Base-by-base conservation (phyloP, 2,888 invertebrate genomes). In the Drosophila mimica region DNA sequence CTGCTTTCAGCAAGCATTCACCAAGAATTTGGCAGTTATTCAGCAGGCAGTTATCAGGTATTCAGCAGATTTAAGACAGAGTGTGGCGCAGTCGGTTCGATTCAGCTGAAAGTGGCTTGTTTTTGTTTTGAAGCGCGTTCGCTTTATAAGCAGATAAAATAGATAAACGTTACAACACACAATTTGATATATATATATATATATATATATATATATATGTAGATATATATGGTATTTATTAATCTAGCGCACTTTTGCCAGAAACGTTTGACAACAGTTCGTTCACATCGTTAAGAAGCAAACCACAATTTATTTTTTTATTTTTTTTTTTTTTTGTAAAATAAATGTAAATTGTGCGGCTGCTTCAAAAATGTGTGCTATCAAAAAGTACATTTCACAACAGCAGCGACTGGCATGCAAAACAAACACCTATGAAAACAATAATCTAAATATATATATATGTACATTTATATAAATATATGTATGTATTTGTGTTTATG, bases 261-360 rank as follows among this genome's bases (percentile, higher is more conserved):
- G 68, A 53, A 76, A 53, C 67, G 60, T 74, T 65, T 74, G 83
- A 81, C 90, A 88, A 81, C 90, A 88, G 87, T 87, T 90, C 88
- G 82, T 87, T 90, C 89, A 88, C 90, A 87, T 78, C 72, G 38
- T 30, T 54, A 63, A 70, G 70, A 65, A 74, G 25, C 57, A 74
- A 83, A 67, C 28, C 62, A 65, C 6, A 73, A 75, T 69, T 75
- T 61, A 53, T 52, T 58, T 58, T 64, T 65, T 66, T 61, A 43
- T 74, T 30, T 7, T 28, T 88, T 65, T 64, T 61, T 51, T 74
- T 30, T 7, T 28, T 88, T 87, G 79, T 70, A 72, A 76, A 86
- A 83, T 81, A 89, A 34, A 28, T 89, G 87, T 72, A 87, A 85
- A 89, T 89, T 81, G 56, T 65, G 58, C 66, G 52, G 64, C 61